Evolutionary conservation across 2,888 invertebrate genomes (phyloP).

Genomic region (Aphrophora alni): DNA sequence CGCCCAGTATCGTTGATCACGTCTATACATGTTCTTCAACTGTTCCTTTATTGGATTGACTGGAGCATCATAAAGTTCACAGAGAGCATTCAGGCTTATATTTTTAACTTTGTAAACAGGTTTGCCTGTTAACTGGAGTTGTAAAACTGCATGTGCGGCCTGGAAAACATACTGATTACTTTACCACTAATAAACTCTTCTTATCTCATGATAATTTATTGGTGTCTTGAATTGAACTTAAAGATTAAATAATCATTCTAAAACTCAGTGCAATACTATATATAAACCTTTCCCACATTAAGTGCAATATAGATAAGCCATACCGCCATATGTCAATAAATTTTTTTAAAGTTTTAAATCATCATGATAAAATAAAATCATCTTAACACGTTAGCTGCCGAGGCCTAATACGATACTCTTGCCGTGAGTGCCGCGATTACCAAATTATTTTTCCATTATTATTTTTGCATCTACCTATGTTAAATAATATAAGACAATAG

Average conservation of each 20-base stretch:
- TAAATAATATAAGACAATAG: no score
- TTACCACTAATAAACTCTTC: not conserved
- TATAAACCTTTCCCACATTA: no score
- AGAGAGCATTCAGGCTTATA: slow-evolving; percentile 88
- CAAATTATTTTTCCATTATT: no score
- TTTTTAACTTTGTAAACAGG: slow-evolving; percentile 96
- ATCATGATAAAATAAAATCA: no score
- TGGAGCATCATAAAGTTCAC: slow-evolving; percentile 86
- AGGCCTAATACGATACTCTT: no score
- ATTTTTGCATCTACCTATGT: no score
- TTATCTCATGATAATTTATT: not conserved
- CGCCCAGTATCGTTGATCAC: slow-evolving; percentile 86
- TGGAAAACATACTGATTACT: slow-evolving; percentile 53
- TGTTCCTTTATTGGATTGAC: slow-evolving; percentile 92
- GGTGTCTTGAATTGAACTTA: not conserved
- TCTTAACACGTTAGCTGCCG: no score
- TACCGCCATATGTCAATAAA: no score
- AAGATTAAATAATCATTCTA: not conserved
- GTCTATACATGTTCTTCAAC: slow-evolving; percentile 81
- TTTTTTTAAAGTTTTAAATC: no score
- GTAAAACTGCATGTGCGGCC: slow-evolving; percentile 90
- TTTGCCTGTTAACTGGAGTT: slow-evolving; percentile 86
- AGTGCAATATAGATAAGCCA: no score
- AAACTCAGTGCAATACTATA: not conserved
- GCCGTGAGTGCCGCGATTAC: no score